Base-by-base conservation (phyloP, 1,140 invertebrate species). In the Eriosoma lanigerum region DNA sequence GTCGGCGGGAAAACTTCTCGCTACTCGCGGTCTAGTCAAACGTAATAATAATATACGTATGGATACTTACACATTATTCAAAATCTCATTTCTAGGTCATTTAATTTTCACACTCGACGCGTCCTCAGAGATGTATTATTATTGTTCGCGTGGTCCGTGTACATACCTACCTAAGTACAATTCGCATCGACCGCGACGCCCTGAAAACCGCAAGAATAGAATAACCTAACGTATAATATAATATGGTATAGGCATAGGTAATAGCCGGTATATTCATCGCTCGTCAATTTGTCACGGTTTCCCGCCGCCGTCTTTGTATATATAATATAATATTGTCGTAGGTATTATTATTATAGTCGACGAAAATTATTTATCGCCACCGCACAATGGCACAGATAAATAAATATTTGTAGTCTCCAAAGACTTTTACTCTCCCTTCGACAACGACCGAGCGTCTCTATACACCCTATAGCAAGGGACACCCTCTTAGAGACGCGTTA, bases 251-350 rank as follows among this genome's bases (percentile, higher is more conserved):
- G 15, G 8, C 21, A 26, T 26, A 26, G 58, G 17, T 26, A 4
- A 24, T 26, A 60, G 17, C 62, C 8, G 8, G 8, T 38, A 38
- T 38, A n/a, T 10, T 10, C 38, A 9, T 68, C n/a, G 38, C 13
- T 12, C 21, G 64, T 68, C 64, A 68, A 73, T 73, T 73, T 73
- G 70, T 73, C 70, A 32, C 50, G 50, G 70, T 73, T 73, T 54
- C 44, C 48, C 48, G 48, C 48, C 48, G 48, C 15, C 62, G 32
- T 38, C 32, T 66, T 19, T 5, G 58, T 8, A 15, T 13, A 60
- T 17, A 60, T 8, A 60, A 60, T 29, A 60, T 58, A 60, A 17
- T 60, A 60, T 29, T 26, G 21, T 19, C 21, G 15, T 24, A 24
- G 21, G 24, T 13, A 60, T 26, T 24, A 19, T 29, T 58, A 58